Evolutionary conservation across 2,113 vertebrate species (phyloP).

Genomic region (Stomatorhinus ivindoensis): DNA sequence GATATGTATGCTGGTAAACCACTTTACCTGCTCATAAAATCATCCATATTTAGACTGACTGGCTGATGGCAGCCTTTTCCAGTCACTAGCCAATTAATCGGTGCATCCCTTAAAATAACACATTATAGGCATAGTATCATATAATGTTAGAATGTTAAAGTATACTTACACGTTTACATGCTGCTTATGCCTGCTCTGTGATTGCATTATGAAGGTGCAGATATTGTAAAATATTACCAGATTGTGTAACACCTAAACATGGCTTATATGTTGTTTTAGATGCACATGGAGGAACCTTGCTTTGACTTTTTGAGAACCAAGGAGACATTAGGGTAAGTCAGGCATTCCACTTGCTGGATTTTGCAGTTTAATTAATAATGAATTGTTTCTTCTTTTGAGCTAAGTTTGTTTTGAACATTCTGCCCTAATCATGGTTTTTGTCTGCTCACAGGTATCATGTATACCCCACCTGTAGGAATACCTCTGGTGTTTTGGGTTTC

Average conservation of each 20-base stretch:
- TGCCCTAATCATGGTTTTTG: neutral
- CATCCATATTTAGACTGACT: too few relatives aligned
- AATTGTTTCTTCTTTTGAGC: neutral
- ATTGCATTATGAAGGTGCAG: too few relatives aligned
- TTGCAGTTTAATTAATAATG: neutral
- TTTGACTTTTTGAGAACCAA: slow-evolving; percentile 96
- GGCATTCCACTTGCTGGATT: neutral
- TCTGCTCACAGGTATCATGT: slow-evolving; percentile 76
- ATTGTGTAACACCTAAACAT: neutral
- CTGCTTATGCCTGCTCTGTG: too few relatives aligned
- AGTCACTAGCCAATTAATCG: too few relatives aligned
- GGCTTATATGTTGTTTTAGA: slow-evolving; percentile 60
- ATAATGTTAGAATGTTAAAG: too few relatives aligned
- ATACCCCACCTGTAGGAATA: slow-evolving; percentile 89
- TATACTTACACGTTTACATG: too few relatives aligned
- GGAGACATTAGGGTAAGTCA: slow-evolving; percentile 85
- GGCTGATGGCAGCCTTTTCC: too few relatives aligned
- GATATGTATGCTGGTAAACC: too few relatives aligned
- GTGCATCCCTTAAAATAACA: too few relatives aligned
- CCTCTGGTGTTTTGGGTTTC: slow-evolving; percentile 89
- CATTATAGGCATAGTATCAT: too few relatives aligned
- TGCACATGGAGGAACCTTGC: slow-evolving; percentile 98
- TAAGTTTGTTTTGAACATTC: neutral
- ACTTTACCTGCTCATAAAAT: too few relatives aligned
- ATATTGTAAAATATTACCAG: neutral